These are phyloP conservation scores for Parapristionchus giblindavisi DNA, from an alignment of 2,888 invertebrate genomes.

Conservation along the genomic window DNA sequence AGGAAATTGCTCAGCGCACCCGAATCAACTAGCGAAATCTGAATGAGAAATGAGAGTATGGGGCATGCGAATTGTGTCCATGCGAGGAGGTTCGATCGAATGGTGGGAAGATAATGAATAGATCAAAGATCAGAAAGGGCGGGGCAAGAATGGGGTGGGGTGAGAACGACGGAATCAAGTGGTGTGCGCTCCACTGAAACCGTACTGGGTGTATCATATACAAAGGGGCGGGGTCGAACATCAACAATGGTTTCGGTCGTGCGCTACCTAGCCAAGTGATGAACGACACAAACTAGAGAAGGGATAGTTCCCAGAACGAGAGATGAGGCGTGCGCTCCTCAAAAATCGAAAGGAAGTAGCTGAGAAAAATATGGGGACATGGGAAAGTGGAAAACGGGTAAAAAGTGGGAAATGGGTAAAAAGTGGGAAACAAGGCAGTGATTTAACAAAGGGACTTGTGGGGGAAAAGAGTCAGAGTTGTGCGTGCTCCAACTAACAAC, in stretches of 20 bases:
- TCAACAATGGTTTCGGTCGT: conserved; percentile 4
- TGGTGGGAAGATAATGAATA: too few relatives aligned
- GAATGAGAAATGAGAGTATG: conserved; percentile 2
- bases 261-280: conserved; percentile 3
- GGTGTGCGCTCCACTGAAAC: conserved; percentile 27
- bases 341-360: not conserved
- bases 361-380: not conserved
- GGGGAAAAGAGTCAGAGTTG: conserved; percentile 8
- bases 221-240: conserved; percentile 12
- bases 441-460: too few relatives aligned
- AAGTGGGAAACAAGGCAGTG: too few relatives aligned
- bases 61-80: conserved; percentile 10
- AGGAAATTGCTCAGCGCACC: not conserved
- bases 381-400: not conserved
- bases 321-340: conserved; percentile 13
- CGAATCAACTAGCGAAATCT: not conserved
- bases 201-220: not conserved
- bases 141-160: conserved; percentile 24
- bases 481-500: conserved; percentile 29
- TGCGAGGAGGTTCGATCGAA: conserved; percentile 30
- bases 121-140: too few relatives aligned
- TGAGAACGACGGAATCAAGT: not conserved
- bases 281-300: not conserved
- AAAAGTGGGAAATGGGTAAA: not conserved
- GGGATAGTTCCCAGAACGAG: not conserved